Evolutionary conservation across 1,140 invertebrate genomes (phyloP).

Genomic region (Arion vulgaris): DNA sequence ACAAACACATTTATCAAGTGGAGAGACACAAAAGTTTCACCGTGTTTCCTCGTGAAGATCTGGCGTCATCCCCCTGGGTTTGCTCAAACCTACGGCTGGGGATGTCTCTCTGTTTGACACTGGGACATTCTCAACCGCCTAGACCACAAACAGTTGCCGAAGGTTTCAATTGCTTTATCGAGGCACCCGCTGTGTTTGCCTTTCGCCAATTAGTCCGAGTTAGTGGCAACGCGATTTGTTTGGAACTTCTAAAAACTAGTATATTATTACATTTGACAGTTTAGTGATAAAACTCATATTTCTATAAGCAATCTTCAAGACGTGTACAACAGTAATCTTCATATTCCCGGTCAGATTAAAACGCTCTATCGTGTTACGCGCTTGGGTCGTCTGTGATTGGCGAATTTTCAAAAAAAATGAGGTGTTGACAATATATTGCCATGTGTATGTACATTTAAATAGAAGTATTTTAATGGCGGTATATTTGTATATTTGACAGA

Average conservation of each 20-base stretch:
- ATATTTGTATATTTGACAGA: no score
- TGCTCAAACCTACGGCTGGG: neutral
- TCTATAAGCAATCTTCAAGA: neutral
- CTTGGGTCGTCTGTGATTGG: no score
- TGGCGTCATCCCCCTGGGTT: neutral
- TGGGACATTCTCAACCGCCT: neutral
- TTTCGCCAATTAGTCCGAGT: neutral
- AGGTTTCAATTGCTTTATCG: neutral
- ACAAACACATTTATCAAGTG: slow-evolving; percentile 1
- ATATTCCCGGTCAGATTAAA: no score
- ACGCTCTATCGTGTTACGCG: no score
- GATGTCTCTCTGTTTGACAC: neutral
- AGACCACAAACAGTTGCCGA: neutral
- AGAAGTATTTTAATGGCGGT: no score
- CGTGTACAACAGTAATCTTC: no score
- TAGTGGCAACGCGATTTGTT: neutral
- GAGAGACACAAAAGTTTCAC: neutral
- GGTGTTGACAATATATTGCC: no score
- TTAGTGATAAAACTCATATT: neutral
- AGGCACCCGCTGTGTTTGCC: neutral
- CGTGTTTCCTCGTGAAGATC: neutral
- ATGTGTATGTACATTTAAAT: no score
- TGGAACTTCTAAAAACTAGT: neutral
- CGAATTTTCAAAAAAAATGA: no score
- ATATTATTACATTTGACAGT: slow-evolving; percentile 1